A percentile compares a stretch with the other conserved stretches of the same genome.
Evolutionary conservation across 2,888 invertebrate species (phyloP).

Genomic region (Agonum fuliginosum): DNA sequence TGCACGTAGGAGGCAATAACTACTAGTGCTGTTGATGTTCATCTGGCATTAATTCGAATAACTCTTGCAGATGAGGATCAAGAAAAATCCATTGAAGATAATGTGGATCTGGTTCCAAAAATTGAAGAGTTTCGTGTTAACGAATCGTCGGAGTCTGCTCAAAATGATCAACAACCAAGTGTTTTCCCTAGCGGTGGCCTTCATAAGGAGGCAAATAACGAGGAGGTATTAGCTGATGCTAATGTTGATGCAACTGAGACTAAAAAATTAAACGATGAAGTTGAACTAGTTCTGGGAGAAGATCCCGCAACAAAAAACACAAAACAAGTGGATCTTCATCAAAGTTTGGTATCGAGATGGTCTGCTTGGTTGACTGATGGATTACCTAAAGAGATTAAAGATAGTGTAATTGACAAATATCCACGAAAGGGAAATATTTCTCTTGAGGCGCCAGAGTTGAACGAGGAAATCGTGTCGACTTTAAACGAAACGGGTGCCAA

Average conservation of each 20-base stretch:
- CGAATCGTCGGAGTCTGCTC: too few species aligned
- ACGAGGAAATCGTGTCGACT: slow-evolving; percentile 60
- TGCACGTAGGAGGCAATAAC: slow-evolving; percentile 63
- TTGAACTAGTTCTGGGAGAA: slow-evolving; percentile 58
- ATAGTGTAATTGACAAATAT: slow-evolving; percentile 59
- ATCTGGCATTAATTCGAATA: too few species aligned
- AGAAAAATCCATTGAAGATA: too few species aligned
- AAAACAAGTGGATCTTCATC: slow-evolving; percentile 57
- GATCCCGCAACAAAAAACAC: slow-evolving; percentile 53
- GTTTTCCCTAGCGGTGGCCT: too few species aligned
- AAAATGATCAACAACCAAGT: too few species aligned
- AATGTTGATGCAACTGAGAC: not conserved
- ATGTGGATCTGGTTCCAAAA: too few species aligned
- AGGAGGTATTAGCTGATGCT: not conserved
- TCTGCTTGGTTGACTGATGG: slow-evolving; percentile 60
- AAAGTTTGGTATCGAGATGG: slow-evolving; percentile 59
- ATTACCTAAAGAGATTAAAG: slow-evolving; percentile 60
- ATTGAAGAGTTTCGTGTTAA: too few species aligned
- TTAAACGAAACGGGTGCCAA: slow-evolving; percentile 60
- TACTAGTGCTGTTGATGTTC: slow-evolving; percentile 58
- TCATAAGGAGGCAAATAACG: too few species aligned
- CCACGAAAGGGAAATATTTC: slow-evolving; percentile 58
- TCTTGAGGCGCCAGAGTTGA: slow-evolving; percentile 60
- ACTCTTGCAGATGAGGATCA: not conserved
- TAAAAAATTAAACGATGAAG: slow-evolving; percentile 58